Base-by-base conservation (phyloP, 2,888 invertebrate genomes). In the Sminthurinus aureus region DNA sequence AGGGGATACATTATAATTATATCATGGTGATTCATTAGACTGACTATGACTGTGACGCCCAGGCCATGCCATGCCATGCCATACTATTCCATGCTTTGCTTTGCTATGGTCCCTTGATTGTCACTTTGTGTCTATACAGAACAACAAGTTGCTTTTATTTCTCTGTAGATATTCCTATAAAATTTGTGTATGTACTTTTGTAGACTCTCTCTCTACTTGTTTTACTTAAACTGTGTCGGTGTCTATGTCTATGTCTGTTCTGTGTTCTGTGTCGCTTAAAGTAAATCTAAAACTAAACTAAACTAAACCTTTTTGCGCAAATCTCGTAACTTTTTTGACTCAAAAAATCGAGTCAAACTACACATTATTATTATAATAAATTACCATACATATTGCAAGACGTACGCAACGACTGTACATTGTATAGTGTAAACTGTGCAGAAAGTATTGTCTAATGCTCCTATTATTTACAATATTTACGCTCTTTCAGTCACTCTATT, bases 31-130 rank as follows among this genome's bases (percentile, higher is more conserved):
- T 38, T 38, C 38, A 38, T 38, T 38, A 64, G 64, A 64, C 15
- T 64, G 64, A 64, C 64, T 64, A n/a, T 64, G 64, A 64, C 64
- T 64, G 64, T 64, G 64, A 64, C 64, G 64, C 64, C 64, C 64
- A n/a, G 64, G 18, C 64, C 64, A 64, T 64, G 18, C 15, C 18
- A 18, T n/a, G 1, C 64, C 15, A 18, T 64, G 15, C n/a, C 9
- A 2, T 64, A 3, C 15, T 58, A 15, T 58, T 9, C 15, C 58
- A 58, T 58, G 9, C 15, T 58, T 12, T 15, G 9, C 58, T 58
- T 64, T 64, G 64, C 18, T 64, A 15, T 18, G 18, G 15, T n/a
- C n/a, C 64, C 64, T 15, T 64, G 18, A 18, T n/a, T 64, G 64
- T 64, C 64, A 18, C 64, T 64, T n/a, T n/a, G n/a, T 64, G 18